Evolutionary conservation across 2,113 vertebrate genomes (phyloP).

Genomic region (Epinephelus moara): DNA sequence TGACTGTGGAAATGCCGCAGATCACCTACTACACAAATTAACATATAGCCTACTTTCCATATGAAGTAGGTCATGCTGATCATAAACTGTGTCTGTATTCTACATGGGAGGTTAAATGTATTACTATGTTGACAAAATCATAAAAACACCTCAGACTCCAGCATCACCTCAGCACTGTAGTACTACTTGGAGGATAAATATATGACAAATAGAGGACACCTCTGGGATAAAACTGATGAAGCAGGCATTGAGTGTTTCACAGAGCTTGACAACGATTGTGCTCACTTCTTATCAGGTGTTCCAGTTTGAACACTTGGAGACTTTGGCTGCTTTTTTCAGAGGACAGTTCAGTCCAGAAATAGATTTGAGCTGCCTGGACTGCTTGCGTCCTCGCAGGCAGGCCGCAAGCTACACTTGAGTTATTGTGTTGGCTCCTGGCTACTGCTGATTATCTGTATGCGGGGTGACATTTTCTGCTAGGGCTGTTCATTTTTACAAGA

Average conservation of each 20-base stretch:
- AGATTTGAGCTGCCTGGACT: slow-evolving; percentile 41
- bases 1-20: neutral
- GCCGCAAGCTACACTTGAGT: slow-evolving; percentile 47
- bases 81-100: neutral
- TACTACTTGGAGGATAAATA: neutral
- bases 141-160: neutral
- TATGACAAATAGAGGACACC: neutral
- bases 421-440: slow-evolving; percentile 51
- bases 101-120: neutral
- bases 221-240: slow-evolving; percentile 32
- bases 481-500: slow-evolving; percentile 13
- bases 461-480: slow-evolving; percentile 20
- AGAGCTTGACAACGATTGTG: neutral
- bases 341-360: slow-evolving; percentile 58
- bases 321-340: slow-evolving; percentile 52
- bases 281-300: slow-evolving; percentile 42
- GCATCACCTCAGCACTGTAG: neutral
- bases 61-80: slow-evolving; percentile 23
- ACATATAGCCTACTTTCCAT: slow-evolving; percentile 23
- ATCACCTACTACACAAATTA: slow-evolving; percentile 31
- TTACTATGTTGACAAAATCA: slow-evolving; percentile 7
- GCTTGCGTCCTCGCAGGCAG: slow-evolving; percentile 33
- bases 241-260: neutral
- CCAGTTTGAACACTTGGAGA: slow-evolving; percentile 38
- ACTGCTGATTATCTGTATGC: slow-evolving; percentile 45